Base-by-base conservation (phyloP, 37 sponge, comb jelly and placozoan species). In the Axinella damicornis region DNA sequence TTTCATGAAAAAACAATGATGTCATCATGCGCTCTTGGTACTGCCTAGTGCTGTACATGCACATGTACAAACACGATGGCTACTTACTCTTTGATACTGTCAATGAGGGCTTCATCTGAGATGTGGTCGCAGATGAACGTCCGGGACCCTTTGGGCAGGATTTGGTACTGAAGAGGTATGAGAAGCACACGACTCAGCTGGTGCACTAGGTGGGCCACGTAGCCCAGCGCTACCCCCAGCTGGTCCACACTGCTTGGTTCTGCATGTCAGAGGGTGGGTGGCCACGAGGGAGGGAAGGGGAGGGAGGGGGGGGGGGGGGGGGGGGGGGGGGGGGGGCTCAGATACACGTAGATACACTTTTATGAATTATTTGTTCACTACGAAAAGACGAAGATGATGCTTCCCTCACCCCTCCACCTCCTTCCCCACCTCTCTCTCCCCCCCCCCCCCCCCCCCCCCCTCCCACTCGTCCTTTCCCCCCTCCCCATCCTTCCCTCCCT, bases 221-320 rank as follows among this genome's bases (percentile, higher is more conserved):
- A 89, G 16, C 90, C 90, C 34, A 89, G 63, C 6, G 90, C 90
- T n/a, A 89, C 90, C 20, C 79, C 90, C 35, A 64, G 62, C 79
- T 83, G 90, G 11, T 89, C 90, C 31, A 57, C 35, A 14, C 58
- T 62, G 28, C 73, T 38, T 1, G 72, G 52, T 30, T 76, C 89
- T 89, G 71, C 12, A 46, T n/a, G n/a, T n/a, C n/a, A n/a, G n/a
- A n/a, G n/a, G n/a, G n/a, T n/a, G n/a, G n/a, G n/a, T n/a, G n/a
- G n/a, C n/a, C n/a, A n/a, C n/a, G 46, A 46, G 70, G 24, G 69
- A 24, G 41, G 57, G 20, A 54, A 65, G 17, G 66, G 52, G 2
- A 70, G 27, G 5, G 36, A 33, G 32, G 5, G 2, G 35, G 6
- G 32, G n/a, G n/a, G n/a, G n/a, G n/a, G n/a, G n/a, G 66, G 19